Base-by-base conservation (phyloP, 1,140 invertebrate genomes). In the Geopemphigus sp. region DNA sequence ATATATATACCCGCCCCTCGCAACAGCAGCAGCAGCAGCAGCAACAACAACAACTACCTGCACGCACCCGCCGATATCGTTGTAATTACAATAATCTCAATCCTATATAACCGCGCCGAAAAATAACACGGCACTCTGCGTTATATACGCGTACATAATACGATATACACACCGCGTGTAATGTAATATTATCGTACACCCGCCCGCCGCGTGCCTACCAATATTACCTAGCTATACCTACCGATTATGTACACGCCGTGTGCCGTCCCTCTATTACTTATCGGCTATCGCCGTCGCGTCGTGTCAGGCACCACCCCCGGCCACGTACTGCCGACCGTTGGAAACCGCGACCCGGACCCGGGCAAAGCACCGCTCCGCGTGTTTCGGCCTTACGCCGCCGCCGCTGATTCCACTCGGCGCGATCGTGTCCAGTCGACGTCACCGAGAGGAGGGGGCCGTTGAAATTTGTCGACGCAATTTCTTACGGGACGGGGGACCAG, bases 221-320 rank as follows among this genome's bases (percentile, higher is more conserved):
- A 26, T 24, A 14, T 8, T 56, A 22, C 19, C 47, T 72, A 39
- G n/a, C n/a, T n/a, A n/a, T n/a, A 73, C 54, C 47, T 73, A 54
- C 50, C 47, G 70, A 73, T 73, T 50, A 50, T 50, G 47, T 56
- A 50, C 50, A 50, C 66, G 45, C 22, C 56, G 5, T 39, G 24
- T 10, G 70, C 50, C 70, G 53, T 73, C 54, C 32, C 54, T 57
- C 73, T 76, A 76, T 76, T 76, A 76, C 73, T 76, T 76, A 76
- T 76, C 54, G 73, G 15, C 73, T 76, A 76, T 76, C 54, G 73
- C n/a, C 73, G 73, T 76, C 73, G 73, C 73, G 73, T 76, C 73
- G 73, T 76, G 73, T 22, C 32, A 14, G 56, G 73, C 73, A 57
- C 59, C 73, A 76, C 73, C 73, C 54, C 54, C 56, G 26, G 8